Evolutionary conservation across 2,113 vertebrate genomes (phyloP), one percentile per base, ranked within the genome.

Genomic region (Gobiocypris rarus): DNA sequence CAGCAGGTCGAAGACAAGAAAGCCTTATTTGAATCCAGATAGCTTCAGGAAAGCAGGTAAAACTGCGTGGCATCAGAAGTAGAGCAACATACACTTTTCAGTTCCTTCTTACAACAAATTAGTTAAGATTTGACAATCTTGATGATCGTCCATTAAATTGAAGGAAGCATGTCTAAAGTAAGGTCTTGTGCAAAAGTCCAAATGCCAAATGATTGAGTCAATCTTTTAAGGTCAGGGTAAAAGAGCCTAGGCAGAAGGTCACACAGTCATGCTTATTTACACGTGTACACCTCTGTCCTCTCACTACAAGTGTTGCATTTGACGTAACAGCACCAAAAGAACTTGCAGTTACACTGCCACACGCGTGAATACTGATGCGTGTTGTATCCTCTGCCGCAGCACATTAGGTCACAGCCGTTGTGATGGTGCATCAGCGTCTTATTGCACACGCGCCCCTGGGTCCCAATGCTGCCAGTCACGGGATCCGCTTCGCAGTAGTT

Each of bases 281-380:
- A 99, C 1, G 98, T 99, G 91, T 98, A 96, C 74, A 99, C 97
- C 92, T 99, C 97, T 61, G 98, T 99, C 94, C 96, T 96, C 93
- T 99, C 98, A 0, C 96, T 99, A 94, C 98, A 99, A 0, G 97
- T 99, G 96, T 98, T 99, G 93, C 98, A 99, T 82, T 97, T 99
- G 28, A 99, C 98, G 0, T 97, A 98, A 93, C 98, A 99, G 95
- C 98, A 99, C 98, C 98, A 99, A 83, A 99, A 96, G 91, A 99
- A 99, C 89, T 98, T 99, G 91, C 98, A 99, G 95, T 99, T 98
- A 93, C 98, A 99, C 91, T 99, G 98, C 98, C 98, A 99, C 50
- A 99, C 97, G 0, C 97, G 91, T 0, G 98, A 98, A 85, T 99
- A 99, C 92, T 99, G 98, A 92, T 99, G 98, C 0, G 98, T 99